Conservation (phyloP, 1,140 invertebrate species). For the Triops cancriformis region DNA sequence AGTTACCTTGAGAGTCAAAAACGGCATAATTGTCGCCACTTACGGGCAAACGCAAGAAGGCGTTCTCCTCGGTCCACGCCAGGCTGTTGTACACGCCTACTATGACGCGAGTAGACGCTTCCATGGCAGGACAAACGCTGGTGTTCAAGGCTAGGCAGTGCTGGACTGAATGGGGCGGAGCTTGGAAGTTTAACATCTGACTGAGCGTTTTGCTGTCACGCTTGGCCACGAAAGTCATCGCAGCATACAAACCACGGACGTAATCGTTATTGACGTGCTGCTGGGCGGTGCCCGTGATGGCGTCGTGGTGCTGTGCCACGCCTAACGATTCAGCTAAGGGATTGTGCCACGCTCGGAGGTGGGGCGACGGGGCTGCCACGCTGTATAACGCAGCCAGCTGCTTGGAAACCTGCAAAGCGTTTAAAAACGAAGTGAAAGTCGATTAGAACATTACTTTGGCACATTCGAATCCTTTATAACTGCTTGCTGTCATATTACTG, state of each 20-base stretch:
- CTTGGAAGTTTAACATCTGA: constrained; percentile 18
- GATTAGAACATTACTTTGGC: neutral
- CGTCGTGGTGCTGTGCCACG: constrained; percentile 55
- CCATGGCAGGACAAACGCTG: constrained; percentile 41
- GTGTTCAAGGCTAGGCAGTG: constrained; percentile 46
- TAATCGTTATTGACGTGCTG: constrained; percentile 49
- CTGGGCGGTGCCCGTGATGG: constrained; percentile 44
- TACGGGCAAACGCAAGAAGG: constrained; percentile 34
- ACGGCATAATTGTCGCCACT: constrained; percentile 32
- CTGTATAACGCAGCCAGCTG: constrained; percentile 13
- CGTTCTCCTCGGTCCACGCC: constrained; percentile 27
- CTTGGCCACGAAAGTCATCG: constrained; percentile 43
- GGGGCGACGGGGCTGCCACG: neutral
- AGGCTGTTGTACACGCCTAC: constrained; percentile 43
- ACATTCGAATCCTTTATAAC: too few species aligned
- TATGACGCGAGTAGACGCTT: constrained; percentile 36
- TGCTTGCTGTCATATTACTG: too few species aligned
- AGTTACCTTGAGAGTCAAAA: constrained; percentile 28
- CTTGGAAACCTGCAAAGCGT: neutral
- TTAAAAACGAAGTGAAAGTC: neutral
- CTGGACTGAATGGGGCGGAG: constrained; percentile 3
- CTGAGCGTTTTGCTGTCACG: constrained; percentile 58
- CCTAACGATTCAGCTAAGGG: constrained; percentile 32
- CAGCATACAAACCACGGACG: constrained; percentile 41
- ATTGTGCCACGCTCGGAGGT: neutral